phyloP scores from a whole-genome alignment of 1,140 invertebrate species.

The Heliothis virescens region DNA sequence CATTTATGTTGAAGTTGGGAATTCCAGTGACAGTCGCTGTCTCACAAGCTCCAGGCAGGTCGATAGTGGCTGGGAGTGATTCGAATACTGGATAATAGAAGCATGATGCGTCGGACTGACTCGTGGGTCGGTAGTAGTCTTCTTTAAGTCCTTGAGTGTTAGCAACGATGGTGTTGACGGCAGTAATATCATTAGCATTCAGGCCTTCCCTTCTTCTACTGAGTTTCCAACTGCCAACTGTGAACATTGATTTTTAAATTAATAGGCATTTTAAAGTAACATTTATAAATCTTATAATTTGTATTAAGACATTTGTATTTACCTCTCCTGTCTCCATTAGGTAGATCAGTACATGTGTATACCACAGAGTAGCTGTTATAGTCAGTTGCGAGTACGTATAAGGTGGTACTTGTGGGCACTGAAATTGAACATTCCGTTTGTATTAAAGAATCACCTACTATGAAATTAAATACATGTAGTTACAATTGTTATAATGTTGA shows the following conservation, averaged over 20 bases:
- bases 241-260: constrained; percentile 40
- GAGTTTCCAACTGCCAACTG: constrained; percentile 79
- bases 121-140: constrained; percentile 66
- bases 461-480: too few relatives aligned
- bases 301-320: too few relatives aligned
- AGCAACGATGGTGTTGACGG: constrained; percentile 62
- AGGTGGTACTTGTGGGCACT: constrained; percentile 38
- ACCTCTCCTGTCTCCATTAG: constrained; percentile 46
- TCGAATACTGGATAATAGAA: constrained; percentile 61
- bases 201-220: constrained; percentile 63
- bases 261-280: not conserved
- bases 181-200: constrained; percentile 50
- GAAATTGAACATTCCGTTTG: not conserved
- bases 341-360: constrained; percentile 88
- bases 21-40: constrained; percentile 59
- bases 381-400: constrained; percentile 88
- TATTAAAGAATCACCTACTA: too few relatives aligned
- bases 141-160: constrained; percentile 70
- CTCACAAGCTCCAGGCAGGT: not conserved
- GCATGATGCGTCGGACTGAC: constrained; percentile 70
- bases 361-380: constrained; percentile 89
- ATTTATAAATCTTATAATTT: not conserved
- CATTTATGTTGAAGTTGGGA: constrained; percentile 65
- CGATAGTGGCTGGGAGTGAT: not conserved
- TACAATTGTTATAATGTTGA: too few relatives aligned